Base-by-base conservation (phyloP, 2,797 vertebrate genomes). In the Dicrostonyx torquatus region DNA sequence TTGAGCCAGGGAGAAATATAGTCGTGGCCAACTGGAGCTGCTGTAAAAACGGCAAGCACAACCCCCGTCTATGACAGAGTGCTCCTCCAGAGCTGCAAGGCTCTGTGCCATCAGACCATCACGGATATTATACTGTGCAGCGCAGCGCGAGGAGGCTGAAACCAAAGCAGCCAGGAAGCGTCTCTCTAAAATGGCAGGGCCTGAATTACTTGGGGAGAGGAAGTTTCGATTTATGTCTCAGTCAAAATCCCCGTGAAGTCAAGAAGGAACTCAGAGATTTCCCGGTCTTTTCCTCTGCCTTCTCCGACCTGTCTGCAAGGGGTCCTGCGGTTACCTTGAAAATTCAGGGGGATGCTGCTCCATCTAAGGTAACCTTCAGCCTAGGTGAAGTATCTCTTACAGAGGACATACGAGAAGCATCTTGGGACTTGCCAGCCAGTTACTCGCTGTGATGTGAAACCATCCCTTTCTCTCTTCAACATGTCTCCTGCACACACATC, bases 211-310 rank as follows among this genome's bases (percentile, higher is more conserved):
- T 34, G 3, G 70, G 77, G 80, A 94, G 29, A 94, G 78, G 88
- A 95, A 94, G 85, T 94, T 94, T 95, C 92, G 6, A 90, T 93
- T 94, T 93, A 6, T 94, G 82, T 88, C 90, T 95, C 73, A 79
- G 4, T 1, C 93, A 90, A 96, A 97, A 96, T 75, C n/a, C 64
- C 75, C 82, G 45, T 37, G n/a, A 96, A 92, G 26, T 76, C 62
- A 85, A n/a, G n/a, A 93, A 95, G 15, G 70, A 95, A 86, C n/a
- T 90, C 60, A 68, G 40, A 87, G 43, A 79, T 72, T 86, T 86
- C 94, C 70, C 62, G 72, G 68, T 68, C 77, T 85, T 86, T 88
- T 87, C 87, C 31, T 87, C 89, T 66, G 48, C 62, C 72, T 88
- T 95, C 70, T 87, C 75, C 60, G 72, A 78, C 55, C 93, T 68